Evolutionary conservation across 1,140 invertebrate species (phyloP).

Genomic region (Sarcophaga bullata): DNA sequence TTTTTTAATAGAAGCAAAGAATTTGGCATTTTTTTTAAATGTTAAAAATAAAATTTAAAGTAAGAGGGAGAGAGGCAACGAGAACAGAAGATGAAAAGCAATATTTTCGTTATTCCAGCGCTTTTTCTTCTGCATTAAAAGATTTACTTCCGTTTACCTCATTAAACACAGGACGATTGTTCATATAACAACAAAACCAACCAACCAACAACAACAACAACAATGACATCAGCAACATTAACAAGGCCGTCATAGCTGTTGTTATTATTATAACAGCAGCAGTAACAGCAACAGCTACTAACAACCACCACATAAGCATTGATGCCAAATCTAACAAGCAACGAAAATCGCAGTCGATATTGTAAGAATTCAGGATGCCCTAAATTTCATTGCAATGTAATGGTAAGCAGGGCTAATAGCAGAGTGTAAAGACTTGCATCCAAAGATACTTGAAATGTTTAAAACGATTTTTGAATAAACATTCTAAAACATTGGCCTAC

Average conservation of each 20-base stretch:
- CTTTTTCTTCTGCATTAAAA: neutral
- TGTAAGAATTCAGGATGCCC: too few relatives aligned
- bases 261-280: neutral
- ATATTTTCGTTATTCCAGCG: neutral
- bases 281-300: neutral
- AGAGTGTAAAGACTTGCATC: too few relatives aligned
- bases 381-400: too few relatives aligned
- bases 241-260: neutral
- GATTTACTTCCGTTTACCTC: constrained; percentile 60
- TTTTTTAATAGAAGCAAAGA: neutral
- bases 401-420: too few relatives aligned
- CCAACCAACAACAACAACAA: neutral
- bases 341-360: too few relatives aligned
- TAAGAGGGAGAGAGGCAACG: neutral
- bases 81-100: neutral
- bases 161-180: constrained; percentile 54
- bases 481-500: too few relatives aligned
- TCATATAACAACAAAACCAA: constrained; percentile 2
- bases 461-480: too few relatives aligned
- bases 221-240: neutral
- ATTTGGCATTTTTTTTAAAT: neutral
- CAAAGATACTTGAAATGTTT: too few relatives aligned
- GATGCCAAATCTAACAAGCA: neutral
- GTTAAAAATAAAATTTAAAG: too few relatives aligned
- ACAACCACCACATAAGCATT: neutral